phyloP scores from a whole-genome alignment of 2,888 invertebrate genomes.

The Didymodactylos carnosus region DNA sequence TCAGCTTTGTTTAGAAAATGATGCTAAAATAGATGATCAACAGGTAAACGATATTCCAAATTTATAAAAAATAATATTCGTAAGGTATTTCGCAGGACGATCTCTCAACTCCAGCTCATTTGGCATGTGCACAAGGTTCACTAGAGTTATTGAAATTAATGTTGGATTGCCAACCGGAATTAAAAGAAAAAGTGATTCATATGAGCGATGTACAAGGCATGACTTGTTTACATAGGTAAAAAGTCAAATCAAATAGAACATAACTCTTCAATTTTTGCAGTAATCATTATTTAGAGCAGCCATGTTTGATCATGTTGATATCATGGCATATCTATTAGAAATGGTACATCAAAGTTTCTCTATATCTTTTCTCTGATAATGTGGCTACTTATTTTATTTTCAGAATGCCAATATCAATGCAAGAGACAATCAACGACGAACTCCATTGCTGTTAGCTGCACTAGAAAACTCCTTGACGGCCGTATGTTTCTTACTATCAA shows the following conservation, averaged over 20 bases:
- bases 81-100: too few relatives aligned
- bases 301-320: slow-evolving; percentile 68
- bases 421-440: slow-evolving; percentile 55
- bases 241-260: too few relatives aligned
- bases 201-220: slow-evolving; percentile 64
- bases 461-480: slow-evolving; percentile 37
- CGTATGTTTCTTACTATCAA: slow-evolving; percentile 49
- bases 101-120: slow-evolving; percentile 54
- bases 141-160: slow-evolving; percentile 67
- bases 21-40: slow-evolving; percentile 4
- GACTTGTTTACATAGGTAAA: slow-evolving; percentile 60
- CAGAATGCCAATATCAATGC: slow-evolving; percentile 62
- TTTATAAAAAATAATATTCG: too few relatives aligned
- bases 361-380: not conserved
- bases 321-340: slow-evolving; percentile 44
- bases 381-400: not conserved
- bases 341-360: slow-evolving; percentile 35
- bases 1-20: slow-evolving; percentile 6
- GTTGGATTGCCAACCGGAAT: slow-evolving; percentile 41
- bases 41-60: too few relatives aligned
- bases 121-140: slow-evolving; percentile 65
- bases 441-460: slow-evolving; percentile 61
- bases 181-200: slow-evolving; percentile 41
- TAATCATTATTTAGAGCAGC: slow-evolving; percentile 52
- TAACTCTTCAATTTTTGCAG: too few relatives aligned